A percentile compares a stretch with the other conserved stretches of the same genome.
Evolutionary conservation across 2,888 invertebrate genomes (phyloP).

Genomic region (Dryadula phaetusa): DNA sequence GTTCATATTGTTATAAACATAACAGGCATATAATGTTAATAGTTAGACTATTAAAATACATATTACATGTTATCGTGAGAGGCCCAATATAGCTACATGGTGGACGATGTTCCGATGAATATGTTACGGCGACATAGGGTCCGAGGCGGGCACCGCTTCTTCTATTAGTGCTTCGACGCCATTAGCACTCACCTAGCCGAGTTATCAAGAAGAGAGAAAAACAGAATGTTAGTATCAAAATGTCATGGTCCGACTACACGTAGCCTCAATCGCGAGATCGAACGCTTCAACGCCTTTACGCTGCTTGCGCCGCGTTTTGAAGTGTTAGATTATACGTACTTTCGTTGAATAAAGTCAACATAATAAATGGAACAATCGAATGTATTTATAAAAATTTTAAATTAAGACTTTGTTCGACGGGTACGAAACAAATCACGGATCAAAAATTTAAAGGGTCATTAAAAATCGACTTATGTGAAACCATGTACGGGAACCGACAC

Average conservation of each 20-base stretch:
- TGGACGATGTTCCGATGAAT: conserved; percentile 82
- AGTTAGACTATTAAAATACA: conserved; percentile 85
- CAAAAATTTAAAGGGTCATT: conserved; percentile 30
- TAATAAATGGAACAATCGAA: background rate
- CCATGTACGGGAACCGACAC: conserved; percentile 58
- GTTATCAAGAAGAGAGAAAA: conserved; percentile 89
- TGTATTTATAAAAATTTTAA: background rate
- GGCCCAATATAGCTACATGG: conserved; percentile 84
- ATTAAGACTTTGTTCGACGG: conserved; percentile 13
- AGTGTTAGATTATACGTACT: conserved; percentile 12
- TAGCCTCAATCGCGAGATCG: conserved; percentile 69
- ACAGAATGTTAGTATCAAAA: conserved; percentile 88
- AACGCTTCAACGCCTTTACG: conserved; percentile 64
- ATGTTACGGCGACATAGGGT: conserved; percentile 74
- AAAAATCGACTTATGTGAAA: conserved; percentile 47
- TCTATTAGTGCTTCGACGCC: conserved; percentile 83
- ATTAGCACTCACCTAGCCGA: conserved; percentile 93
- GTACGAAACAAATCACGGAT: conserved; percentile 24
- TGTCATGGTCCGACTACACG: conserved; percentile 80
- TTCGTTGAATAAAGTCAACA: conserved; percentile 18
- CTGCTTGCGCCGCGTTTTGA: conserved; percentile 51
- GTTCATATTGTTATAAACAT: conserved; percentile 84
- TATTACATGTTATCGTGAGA: conserved; percentile 83
- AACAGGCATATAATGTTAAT: conserved; percentile 85
- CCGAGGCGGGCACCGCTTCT: conserved; percentile 69